phyloP scores from a whole-genome alignment of 2,797 vertebrate species.

The Trematomus bernacchii region DNA sequence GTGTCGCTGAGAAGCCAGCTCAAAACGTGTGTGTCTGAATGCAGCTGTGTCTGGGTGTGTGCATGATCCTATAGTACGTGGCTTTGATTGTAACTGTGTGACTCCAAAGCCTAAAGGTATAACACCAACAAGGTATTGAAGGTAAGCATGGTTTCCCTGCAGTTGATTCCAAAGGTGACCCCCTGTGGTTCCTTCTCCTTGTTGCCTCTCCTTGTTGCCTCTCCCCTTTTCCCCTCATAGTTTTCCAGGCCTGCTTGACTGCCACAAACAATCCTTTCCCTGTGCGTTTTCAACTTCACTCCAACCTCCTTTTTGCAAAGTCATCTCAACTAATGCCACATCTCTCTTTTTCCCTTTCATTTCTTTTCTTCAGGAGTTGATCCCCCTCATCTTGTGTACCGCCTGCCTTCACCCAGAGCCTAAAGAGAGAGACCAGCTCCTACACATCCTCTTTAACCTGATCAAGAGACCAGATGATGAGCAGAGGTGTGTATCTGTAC shows the following conservation, averaged over 20 bases:
- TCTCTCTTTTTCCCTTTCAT: slow-evolving; percentile 56
- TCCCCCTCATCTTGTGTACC: slow-evolving; percentile 97
- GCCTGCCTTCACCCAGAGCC: slow-evolving; percentile 98
- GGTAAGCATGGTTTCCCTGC: slow-evolving; percentile 43
- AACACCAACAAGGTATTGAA: slow-evolving; percentile 22
- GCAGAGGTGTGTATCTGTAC: slow-evolving; percentile 88
- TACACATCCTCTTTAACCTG: slow-evolving; percentile 98
- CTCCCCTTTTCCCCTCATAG: slow-evolving; percentile 8
- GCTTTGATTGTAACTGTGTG: slow-evolving; percentile 31
- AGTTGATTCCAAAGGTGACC: slow-evolving; percentile 39
- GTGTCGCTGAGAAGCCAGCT: slow-evolving; percentile 20
- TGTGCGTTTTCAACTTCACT: slow-evolving; percentile 27
- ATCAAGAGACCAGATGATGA: slow-evolving; percentile 99
- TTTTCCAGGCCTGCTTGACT: slow-evolving; percentile 50
- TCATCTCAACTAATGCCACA: slow-evolving; percentile 31
- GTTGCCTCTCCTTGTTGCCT: slow-evolving; percentile 22
- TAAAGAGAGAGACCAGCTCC: slow-evolving; percentile 98
- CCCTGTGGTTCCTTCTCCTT: slow-evolving; percentile 25
- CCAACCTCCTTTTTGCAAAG: neutral
- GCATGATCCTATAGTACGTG: slow-evolving; percentile 47
- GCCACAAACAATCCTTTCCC: slow-evolving; percentile 18
- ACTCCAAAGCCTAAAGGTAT: slow-evolving; percentile 33
- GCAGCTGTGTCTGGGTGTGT: slow-evolving; percentile 42
- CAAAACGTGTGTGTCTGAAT: slow-evolving; percentile 32
- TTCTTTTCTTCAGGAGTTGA: slow-evolving; percentile 89